Evolutionary conservation across 2,113 vertebrate genomes (phyloP).

Genomic region (Hyperopisus bebe): DNA sequence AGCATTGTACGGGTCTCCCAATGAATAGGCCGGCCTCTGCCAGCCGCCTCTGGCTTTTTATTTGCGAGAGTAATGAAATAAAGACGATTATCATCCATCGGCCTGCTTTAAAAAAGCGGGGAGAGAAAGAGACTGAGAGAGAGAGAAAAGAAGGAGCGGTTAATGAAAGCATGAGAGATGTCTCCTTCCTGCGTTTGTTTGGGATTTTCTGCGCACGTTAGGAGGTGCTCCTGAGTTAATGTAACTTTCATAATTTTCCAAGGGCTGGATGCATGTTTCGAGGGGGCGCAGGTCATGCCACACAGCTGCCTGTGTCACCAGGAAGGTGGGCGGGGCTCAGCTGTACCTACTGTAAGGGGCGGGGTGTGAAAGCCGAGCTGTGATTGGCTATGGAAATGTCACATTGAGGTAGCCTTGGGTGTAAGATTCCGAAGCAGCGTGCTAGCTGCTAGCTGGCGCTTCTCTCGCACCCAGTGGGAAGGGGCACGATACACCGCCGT

Average conservation of each 20-base stretch:
- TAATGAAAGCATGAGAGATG: constrained; percentile 78
- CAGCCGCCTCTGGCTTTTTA: constrained; percentile 79
- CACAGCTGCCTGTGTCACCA: neutral
- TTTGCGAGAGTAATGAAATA: constrained; percentile 88
- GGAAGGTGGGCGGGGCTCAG: neutral
- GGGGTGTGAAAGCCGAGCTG: constrained; percentile 25
- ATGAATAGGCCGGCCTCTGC: constrained; percentile 93
- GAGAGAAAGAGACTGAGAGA: neutral
- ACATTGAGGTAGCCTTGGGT: neutral
- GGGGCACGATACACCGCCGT: neutral
- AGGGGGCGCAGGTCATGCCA: neutral
- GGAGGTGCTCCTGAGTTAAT: constrained; percentile 76
- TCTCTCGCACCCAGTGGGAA: neutral
- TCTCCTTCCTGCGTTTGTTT: constrained; percentile 76
- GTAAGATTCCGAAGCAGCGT: neutral
- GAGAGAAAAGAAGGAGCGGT: constrained; percentile 28
- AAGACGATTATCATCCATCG: constrained; percentile 93
- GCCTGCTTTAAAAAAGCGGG: constrained; percentile 65
- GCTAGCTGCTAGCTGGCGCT: neutral
- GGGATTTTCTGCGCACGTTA: constrained; percentile 80
- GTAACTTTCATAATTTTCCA: constrained; percentile 72
- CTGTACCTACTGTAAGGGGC: neutral
- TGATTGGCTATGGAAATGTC: neutral
- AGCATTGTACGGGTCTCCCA: constrained; percentile 93
- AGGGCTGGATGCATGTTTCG: constrained; percentile 28